Evolutionary conservation across 53 echinoderm and acorn worm species (phyloP), one percentile per base, ranked within the genome.

Genomic region (Echinometra lucunter): DNA sequence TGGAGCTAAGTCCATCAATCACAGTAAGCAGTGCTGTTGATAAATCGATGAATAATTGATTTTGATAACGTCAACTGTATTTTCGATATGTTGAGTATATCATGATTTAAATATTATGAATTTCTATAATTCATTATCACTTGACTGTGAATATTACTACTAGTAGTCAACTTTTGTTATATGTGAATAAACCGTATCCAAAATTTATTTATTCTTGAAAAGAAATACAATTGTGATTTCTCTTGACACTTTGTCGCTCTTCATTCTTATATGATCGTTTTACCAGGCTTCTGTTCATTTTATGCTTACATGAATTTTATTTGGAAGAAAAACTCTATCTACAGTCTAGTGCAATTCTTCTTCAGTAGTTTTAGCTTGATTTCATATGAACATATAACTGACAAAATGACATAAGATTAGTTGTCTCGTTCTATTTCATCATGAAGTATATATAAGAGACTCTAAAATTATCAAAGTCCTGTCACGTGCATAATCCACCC

Each of bases 161-260:
- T 53, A 13, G 13, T 9, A 53, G 53, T 69, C 69, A 1, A 69
- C 30, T 69, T 74, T 81, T 44, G 38, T 38, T 81, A 21, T 21
- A 4, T 81, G 16, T 81, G 42, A 7, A 81, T 23, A 74, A 17
- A 44, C 44, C 44, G 44, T 81, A 44, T 81, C 19, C 19, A 44
- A 81, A 81, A 21, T 7, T 21, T 81, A 81, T 40, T 44, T 19
- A 81, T 81, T 81, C 81, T 81, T 81, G 81, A 44, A 81, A 81
- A 42, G 17, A 81, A 81, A 81, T 81, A 81, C 38, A 44, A 42
- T 81, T 42, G 40, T 34, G 6, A 81, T 81, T 81, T 81, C 6
- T 18, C 38, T 15, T 44, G 69, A 32, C 69, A 69, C 30, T 27
- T 63, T 63, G 25, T 63, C 63, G 25, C 21, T 63, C 4, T 25